Evolutionary conservation across 2,888 invertebrate genomes (phyloP).

Genomic region (Leuctra nigra): DNA sequence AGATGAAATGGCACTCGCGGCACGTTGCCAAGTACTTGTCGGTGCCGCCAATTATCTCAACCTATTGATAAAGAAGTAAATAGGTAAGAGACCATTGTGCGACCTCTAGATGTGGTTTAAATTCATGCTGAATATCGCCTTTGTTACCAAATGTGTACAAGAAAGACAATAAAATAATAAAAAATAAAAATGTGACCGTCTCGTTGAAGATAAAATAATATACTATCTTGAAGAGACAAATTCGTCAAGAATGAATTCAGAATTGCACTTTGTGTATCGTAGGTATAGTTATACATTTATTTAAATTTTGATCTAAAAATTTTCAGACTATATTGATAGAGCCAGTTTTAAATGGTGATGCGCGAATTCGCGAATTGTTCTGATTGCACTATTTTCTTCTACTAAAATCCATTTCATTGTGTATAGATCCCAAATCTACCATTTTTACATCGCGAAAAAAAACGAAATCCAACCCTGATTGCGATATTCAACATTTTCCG

Average conservation of each 20-base stretch:
- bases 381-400: too few species aligned
- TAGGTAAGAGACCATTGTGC: not conserved
- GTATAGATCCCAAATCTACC: too few species aligned
- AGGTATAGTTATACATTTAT: not conserved
- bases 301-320: too few species aligned
- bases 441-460: too few species aligned
- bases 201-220: not conserved
- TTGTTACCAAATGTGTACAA: not conserved
- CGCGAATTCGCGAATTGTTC: too few species aligned
- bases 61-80: too few species aligned
- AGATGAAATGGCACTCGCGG: constrained; percentile 40
- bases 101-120: too few species aligned
- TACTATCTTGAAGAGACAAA: not conserved
- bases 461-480: too few species aligned
- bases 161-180: not conserved
- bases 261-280: not conserved
- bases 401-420: too few species aligned
- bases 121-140: not conserved
- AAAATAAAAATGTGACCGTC: not conserved
- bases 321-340: not conserved
- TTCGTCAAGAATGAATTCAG: too few species aligned
- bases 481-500: too few species aligned
- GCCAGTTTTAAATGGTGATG: too few species aligned
- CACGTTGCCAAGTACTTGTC: constrained; percentile 50
- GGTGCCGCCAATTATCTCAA: constrained; percentile 49